These are phyloP conservation scores for Phainopepla nitens DNA, from an alignment of 2,113 vertebrate genomes.

Conservation along the genomic window DNA sequence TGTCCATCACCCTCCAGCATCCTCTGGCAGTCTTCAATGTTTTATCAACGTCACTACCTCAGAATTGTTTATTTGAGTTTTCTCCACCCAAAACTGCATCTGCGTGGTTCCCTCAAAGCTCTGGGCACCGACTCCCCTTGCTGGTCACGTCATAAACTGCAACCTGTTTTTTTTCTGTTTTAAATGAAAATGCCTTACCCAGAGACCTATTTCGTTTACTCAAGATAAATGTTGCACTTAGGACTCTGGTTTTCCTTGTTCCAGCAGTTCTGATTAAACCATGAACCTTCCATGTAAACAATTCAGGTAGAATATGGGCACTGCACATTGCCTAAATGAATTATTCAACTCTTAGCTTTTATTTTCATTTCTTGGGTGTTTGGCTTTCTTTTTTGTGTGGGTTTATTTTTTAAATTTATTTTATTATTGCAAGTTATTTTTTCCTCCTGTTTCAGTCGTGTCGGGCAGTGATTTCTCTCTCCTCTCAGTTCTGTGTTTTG, in stretches of 20 bases:
- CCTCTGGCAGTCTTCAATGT: background rate
- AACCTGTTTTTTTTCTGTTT: background rate
- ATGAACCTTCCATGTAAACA: background rate
- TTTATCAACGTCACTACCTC: background rate
- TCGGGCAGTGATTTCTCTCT: background rate
- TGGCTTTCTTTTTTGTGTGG: background rate
- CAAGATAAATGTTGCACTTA: background rate
- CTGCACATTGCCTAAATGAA: background rate
- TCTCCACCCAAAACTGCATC: background rate
- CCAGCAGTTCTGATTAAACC: background rate
- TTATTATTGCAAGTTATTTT: background rate
- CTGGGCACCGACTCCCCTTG: conserved; percentile 53
- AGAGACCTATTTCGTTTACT: background rate
- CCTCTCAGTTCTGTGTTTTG: background rate
- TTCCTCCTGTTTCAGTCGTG: background rate
- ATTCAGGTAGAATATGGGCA: background rate
- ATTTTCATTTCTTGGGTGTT: background rate
- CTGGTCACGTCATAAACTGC: conserved; percentile 43
- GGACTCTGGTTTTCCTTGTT: background rate
- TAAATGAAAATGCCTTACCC: background rate
- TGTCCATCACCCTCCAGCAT: background rate
- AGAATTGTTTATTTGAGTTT: background rate
- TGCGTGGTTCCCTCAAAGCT: background rate
- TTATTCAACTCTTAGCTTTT: background rate
- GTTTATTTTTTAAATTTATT: background rate